A percentile compares a stretch with the other conserved stretches of the same genome.
Evolutionary conservation across 2,888 invertebrate species (phyloP).

Genomic region (Amphimallon solstitiale): DNA sequence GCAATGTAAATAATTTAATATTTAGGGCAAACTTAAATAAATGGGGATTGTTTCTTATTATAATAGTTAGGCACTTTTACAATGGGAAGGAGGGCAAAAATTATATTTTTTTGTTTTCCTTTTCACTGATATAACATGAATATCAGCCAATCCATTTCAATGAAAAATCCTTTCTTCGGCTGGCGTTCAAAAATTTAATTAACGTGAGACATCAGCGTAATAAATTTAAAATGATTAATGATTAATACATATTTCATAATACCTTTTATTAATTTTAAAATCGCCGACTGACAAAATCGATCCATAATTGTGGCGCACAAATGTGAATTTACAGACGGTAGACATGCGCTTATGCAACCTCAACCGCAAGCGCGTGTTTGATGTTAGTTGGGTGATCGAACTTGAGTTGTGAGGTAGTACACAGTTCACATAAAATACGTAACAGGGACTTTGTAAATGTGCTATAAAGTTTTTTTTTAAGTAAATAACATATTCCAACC

Average conservation of each 20-base stretch:
- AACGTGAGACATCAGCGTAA: background rate
- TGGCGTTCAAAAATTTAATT: constrained; percentile 4
- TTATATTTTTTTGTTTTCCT: no score
- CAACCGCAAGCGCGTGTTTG: constrained; percentile 37
- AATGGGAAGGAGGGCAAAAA: no score
- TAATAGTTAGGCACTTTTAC: no score
- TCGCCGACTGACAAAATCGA: constrained; percentile 15
- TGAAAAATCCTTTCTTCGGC: background rate
- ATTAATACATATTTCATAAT: constrained; percentile 20
- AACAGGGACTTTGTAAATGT: constrained; percentile 6
- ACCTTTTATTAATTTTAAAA: constrained; percentile 17
- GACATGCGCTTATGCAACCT: constrained; percentile 41
- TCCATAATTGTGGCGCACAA: constrained; percentile 4
- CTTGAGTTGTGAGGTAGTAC: constrained; percentile 4
- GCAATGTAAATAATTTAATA: no score
- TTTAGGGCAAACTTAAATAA: no score
- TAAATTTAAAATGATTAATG: constrained; percentile 23
- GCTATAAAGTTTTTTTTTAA: constrained; percentile 37
- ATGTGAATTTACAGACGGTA: constrained; percentile 5
- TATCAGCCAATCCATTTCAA: no score
- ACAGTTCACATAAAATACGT: background rate
- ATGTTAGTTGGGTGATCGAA: constrained; percentile 36
- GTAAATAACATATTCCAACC: constrained; percentile 43
- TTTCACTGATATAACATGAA: no score
- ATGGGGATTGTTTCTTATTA: no score